Evolutionary conservation across 2,113 vertebrate genomes (phyloP).

Genomic region (Trematocara unimaculatum): DNA sequence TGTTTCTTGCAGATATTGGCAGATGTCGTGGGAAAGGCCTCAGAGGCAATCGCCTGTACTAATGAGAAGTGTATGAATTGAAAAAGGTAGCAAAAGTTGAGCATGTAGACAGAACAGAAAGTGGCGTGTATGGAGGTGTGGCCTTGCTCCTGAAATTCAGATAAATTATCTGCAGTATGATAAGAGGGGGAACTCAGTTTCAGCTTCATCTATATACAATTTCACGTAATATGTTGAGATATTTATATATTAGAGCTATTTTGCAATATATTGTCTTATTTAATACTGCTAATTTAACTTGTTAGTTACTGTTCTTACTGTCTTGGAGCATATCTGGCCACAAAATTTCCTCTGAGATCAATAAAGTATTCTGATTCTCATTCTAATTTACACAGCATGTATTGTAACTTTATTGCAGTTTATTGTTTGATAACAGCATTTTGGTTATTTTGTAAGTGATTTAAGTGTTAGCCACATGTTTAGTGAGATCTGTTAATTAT

Average conservation of each 20-base stretch:
- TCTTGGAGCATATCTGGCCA: neutral
- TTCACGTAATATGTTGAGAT: neutral
- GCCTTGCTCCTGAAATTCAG: neutral
- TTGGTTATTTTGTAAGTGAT: neutral
- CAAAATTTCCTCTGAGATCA: neutral
- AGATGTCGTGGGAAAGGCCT: neutral
- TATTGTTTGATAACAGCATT: neutral
- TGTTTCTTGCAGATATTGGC: neutral
- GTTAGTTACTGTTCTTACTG: neutral
- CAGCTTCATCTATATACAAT: neutral
- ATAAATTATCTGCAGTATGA: neutral
- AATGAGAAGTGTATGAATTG: neutral
- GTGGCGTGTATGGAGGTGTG: neutral
- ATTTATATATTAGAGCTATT: neutral
- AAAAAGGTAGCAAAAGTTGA: neutral
- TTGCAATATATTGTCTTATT: neutral
- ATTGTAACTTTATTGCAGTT: neutral
- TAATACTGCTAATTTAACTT: neutral
- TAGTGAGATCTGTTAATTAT: neutral
- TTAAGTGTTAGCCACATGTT: neutral
- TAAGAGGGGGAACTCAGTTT: neutral
- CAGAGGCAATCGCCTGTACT: neutral
- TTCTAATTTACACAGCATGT: neutral
- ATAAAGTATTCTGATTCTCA: neutral
- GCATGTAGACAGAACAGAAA: neutral